Evolutionary conservation across 2,797 vertebrate genomes (phyloP), one percentile per base, ranked within the genome.

Genomic region (Oreochromis mossambicus): DNA sequence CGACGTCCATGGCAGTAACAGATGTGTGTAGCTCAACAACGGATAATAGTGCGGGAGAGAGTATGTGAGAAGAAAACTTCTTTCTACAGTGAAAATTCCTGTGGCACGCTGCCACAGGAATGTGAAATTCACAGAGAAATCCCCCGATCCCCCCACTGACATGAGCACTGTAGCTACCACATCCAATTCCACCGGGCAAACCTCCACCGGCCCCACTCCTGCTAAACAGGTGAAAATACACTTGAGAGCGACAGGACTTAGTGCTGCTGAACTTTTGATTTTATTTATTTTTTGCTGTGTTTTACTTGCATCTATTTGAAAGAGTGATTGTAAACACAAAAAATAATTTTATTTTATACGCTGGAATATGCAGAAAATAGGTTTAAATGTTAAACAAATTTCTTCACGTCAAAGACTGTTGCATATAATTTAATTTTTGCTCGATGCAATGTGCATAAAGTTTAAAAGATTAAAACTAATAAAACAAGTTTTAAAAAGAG

Each of bases 401-500:
- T 58, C 26, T 58, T 58, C 8, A 32, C 10, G 3, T 58, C 15
- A 58, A 32, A 58, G 29, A 58, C 8, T 58, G 55, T 17, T 58
- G 29, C 5, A 19, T 32, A 58, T 58, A 19, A 58, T 32, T 32
- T 10, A 10, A 58, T 4, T 58, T 32, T 15, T 32, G 15, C 15
- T 32, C 32, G 55, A 32, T 19, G 15, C 29, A 58, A 58, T 58
- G 15, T 58, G 55, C 29, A 58, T 58, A 32, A 58, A 32, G 55
- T 58, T 58, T 58, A 58, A 58, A 58, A 58, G 29, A 58, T 58
- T 58, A 58, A 32, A 58, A 58, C 55, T 32, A 32, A 4, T 17
- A 19, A 58, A 58, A 58, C 9, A 10, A 2, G 0, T 12, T 36
- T 32, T 19, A 0, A 58, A 58, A 58, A 6, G 5, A 58, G 8